Percentiles rank a stretch among this genome's conserved stretches.
phyloP scores from a whole-genome alignment of 2,797 vertebrate genomes.

The Peromyscus aztecus region DNA sequence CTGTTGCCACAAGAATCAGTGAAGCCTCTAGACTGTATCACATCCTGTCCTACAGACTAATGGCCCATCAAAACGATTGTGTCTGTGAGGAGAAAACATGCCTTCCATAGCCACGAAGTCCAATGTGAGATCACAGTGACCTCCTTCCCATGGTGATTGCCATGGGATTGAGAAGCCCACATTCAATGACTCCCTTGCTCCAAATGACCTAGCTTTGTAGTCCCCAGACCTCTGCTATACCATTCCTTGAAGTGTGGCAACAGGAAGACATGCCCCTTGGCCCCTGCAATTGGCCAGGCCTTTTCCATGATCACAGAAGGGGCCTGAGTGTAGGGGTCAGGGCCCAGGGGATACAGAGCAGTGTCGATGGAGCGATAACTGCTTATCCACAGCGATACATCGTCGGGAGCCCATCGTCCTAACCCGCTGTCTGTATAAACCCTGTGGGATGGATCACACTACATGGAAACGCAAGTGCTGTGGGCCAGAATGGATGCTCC shows the following conservation, averaged over 20 bases:
- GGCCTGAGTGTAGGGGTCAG: slow-evolving; percentile 77
- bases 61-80: not conserved
- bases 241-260: slow-evolving; percentile 50
- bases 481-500: slow-evolving; percentile 90
- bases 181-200: slow-evolving; percentile 22
- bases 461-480: slow-evolving; percentile 90
- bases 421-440: slow-evolving; percentile 86
- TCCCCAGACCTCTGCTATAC: slow-evolving; percentile 51
- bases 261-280: slow-evolving; percentile 71
- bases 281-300: slow-evolving; percentile 61
- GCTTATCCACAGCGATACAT: slow-evolving; percentile 89
- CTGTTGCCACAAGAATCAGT: not conserved
- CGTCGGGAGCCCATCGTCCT: slow-evolving; percentile 87
- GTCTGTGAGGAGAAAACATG: not conserved
- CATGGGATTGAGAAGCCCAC: not conserved
- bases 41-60: not conserved
- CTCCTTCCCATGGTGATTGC: not conserved
- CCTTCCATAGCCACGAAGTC: too few species aligned
- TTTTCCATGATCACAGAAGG: slow-evolving; percentile 69
- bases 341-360: slow-evolving; percentile 80
- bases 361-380: slow-evolving; percentile 87
- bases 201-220: slow-evolving; percentile 53
- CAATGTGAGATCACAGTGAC: not conserved
- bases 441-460: slow-evolving; percentile 89
- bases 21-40: not conserved